Evolutionary conservation across 2,113 vertebrate species (phyloP).

Genomic region (Calidris pugnax): DNA sequence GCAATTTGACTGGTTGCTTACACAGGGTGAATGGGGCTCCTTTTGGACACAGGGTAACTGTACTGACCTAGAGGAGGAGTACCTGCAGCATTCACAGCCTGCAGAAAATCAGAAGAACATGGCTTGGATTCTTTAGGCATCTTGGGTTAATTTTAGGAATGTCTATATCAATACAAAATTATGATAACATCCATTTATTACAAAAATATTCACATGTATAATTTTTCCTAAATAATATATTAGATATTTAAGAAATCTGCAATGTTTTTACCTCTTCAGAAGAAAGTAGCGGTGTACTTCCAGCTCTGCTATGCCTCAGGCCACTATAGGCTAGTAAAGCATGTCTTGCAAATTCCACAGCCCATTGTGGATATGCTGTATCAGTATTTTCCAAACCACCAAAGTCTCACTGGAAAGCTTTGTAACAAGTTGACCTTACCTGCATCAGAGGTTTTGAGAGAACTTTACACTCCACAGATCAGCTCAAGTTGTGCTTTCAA

Average conservation of each 20-base stretch:
- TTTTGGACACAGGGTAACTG: rapidly evolving
- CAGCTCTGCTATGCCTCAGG: neutral
- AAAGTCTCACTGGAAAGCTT: neutral
- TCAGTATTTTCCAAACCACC: neutral
- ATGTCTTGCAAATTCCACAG: neutral
- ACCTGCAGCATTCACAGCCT: neutral
- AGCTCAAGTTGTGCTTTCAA: neutral
- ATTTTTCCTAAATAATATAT: neutral
- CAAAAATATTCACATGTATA: neutral
- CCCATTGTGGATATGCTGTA: neutral
- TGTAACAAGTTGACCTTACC: neutral
- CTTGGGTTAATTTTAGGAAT: neutral
- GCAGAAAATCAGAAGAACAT: neutral
- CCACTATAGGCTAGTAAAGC: neutral
- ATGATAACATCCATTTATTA: neutral
- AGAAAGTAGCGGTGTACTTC: neutral
- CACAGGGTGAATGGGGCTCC: neutral
- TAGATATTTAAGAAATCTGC: neutral
- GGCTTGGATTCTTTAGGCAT: neutral
- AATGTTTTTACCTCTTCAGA: neutral
- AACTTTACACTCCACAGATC: neutral
- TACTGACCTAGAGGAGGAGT: neutral
- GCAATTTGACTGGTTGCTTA: neutral
- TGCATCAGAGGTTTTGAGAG: neutral
- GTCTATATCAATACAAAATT: neutral